phyloP scores from a whole-genome alignment of 1,140 invertebrate species.

The Anagrus nilaparvatae region DNA sequence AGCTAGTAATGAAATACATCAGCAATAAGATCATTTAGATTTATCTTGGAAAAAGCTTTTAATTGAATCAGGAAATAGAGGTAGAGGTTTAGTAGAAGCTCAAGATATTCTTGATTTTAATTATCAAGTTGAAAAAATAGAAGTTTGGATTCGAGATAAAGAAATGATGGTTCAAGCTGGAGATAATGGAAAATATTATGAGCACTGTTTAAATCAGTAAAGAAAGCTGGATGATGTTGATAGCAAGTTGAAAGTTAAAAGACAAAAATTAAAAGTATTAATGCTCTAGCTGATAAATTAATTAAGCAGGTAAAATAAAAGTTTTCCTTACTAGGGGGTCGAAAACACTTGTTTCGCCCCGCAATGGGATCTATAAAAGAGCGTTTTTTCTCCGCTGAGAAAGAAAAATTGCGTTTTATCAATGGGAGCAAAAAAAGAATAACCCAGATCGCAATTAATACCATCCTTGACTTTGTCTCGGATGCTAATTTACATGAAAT shows the following conservation, averaged over 20 bases:
- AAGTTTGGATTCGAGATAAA: slow-evolving; percentile 93
- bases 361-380: too few relatives aligned
- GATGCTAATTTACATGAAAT: too few relatives aligned
- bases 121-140: slow-evolving; percentile 89
- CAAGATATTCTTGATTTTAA: slow-evolving; percentile 97
- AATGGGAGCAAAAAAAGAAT: too few relatives aligned
- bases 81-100: slow-evolving; percentile 89
- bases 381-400: too few relatives aligned
- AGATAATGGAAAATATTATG: slow-evolving; percentile 88
- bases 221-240: slow-evolving; percentile 89
- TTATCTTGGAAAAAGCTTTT: slow-evolving; percentile 73
- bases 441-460: too few relatives aligned
- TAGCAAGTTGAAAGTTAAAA: slow-evolving; percentile 94
- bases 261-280: slow-evolving; percentile 75
- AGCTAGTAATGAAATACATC: slow-evolving; percentile 63
- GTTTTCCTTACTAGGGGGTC: too few relatives aligned
- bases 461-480: too few relatives aligned
- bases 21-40: slow-evolving; percentile 59
- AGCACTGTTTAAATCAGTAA: slow-evolving; percentile 85
- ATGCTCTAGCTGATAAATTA: slow-evolving; percentile 81
- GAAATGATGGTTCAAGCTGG: slow-evolving; percentile 92
- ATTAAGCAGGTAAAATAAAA: slow-evolving; percentile 72
- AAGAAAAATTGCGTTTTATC: too few relatives aligned
- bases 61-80: slow-evolving; percentile 57
- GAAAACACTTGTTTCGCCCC: too few relatives aligned